Evolutionary conservation across 2,113 vertebrate species (phyloP), one percentile per base, ranked within the genome.

Genomic region (Piaya cayana): DNA sequence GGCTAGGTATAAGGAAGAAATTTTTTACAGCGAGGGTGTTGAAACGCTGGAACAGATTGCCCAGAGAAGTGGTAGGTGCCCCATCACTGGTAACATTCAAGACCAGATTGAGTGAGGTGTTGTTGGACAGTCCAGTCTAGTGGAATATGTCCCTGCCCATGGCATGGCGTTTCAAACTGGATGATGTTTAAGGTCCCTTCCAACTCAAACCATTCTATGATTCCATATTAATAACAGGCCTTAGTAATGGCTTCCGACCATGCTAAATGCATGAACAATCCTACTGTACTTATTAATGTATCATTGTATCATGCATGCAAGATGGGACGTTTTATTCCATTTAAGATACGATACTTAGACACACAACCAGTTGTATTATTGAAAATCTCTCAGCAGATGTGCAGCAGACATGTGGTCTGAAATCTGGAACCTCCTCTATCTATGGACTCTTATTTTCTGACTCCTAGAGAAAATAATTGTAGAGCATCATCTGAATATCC

Each of bases 11-110:
- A 23, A 11, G 5, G 4, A 68, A 8, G 8, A 36, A 15, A 11
- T 7, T 30, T 7, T 89, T 83, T 70, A 65, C 0, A 0, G 4
- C 37, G 22, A 37, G 8, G 10, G 11, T 6, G 4, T 18, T 68
- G 17, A 50, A 49, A n/a, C 4, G 5, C 6, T 37, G 16, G 16
- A 2, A 19, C 15, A 37, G 29, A 3, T 56, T 50, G 4, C 4
- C 15, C 5, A 37, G 23, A 27, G 36, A 25, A 20, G 12, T 65
- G 15, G 15, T 47, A 13, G 12, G 2, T 69, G 39, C 7, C 10
- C 8, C 22, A 21, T 37, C 6, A 11, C 4, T 67, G 62, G 23
- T 13, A 65, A 20, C 0, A 15, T 79, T 82, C 17, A 36, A 34
- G 7, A 15, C 8, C 12, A 8, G 13, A 8, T 3, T 82, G 30